These are phyloP conservation scores for Puntigrus tetrazona DNA, from an alignment of 2,113 vertebrate species.

Conservation along the genomic window DNA sequence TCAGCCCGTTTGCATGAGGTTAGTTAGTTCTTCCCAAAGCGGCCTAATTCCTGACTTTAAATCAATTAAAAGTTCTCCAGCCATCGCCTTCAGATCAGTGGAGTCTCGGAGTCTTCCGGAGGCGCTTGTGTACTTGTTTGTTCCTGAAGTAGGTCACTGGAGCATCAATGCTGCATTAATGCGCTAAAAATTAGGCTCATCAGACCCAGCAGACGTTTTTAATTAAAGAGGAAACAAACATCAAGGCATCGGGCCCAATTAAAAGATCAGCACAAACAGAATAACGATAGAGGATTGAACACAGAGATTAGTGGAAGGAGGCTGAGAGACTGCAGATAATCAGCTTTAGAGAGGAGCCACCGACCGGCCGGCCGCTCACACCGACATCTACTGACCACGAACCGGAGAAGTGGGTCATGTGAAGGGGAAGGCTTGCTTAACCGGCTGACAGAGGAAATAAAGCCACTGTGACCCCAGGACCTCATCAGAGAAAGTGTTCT, in stretches of 20 bases:
- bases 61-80: not conserved
- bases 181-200: constrained; percentile 22
- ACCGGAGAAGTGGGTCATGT: not conserved
- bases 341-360: not conserved
- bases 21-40: not conserved
- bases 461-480: not conserved
- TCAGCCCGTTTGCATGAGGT: not conserved
- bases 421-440: not conserved
- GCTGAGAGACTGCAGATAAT: constrained; percentile 46
- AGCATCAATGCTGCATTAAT: constrained; percentile 21
- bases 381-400: too few species aligned
- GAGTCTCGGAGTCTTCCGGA: not conserved
- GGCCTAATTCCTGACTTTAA: not conserved
- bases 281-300: constrained; percentile 44
- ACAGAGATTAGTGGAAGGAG: constrained; percentile 62
- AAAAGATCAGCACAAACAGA: constrained; percentile 44
- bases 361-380: too few species aligned
- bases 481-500: not conserved
- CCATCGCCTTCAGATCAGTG: not conserved
- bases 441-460: not conserved
- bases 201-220: constrained; percentile 8
- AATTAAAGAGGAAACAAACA: constrained; percentile 26
- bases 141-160: constrained; percentile 21
- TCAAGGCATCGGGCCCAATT: constrained; percentile 4
- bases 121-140: not conserved